These are phyloP conservation scores for Paraescarpia echinospica DNA, from an alignment of 1,140 invertebrate species.

Conservation along the genomic window DNA sequence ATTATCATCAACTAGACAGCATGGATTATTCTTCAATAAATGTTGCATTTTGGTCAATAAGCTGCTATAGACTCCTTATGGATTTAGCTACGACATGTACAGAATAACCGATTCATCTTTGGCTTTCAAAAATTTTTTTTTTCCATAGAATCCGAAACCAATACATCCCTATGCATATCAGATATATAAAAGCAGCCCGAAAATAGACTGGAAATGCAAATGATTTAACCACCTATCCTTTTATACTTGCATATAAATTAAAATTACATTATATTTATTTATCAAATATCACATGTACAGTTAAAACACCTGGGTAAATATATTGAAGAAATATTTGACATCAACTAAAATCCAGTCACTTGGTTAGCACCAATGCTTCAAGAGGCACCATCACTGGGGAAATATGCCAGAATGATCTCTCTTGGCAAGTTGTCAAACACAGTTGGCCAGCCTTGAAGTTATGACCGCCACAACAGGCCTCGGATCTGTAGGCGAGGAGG, in stretches of 20 bases:
- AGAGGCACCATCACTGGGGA: neutral
- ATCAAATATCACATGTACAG: neutral
- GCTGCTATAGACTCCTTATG: too few species aligned
- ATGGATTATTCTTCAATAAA: neutral
- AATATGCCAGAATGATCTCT: neutral
- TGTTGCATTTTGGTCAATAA: neutral
- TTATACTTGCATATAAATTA: too few species aligned
- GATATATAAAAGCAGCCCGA: too few species aligned
- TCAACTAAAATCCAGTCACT: neutral
- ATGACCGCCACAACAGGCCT: slow-evolving; percentile 33
- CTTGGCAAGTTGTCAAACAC: neutral
- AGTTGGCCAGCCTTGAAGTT: neutral
- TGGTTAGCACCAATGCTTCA: neutral
- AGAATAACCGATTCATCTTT: too few species aligned
- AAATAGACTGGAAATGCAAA: too few species aligned
- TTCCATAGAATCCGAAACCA: too few species aligned
- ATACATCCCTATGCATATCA: too few species aligned
- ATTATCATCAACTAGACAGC: neutral
- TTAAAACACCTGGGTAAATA: neutral
- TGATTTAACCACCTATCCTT: too few species aligned
- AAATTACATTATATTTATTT: neutral
- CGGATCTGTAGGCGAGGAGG: slow-evolving; percentile 33
- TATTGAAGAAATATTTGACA: neutral
- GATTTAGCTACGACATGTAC: neutral
- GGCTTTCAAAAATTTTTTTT: too few species aligned